A percentile compares a stretch with the other conserved stretches of the same genome.
Evolutionary conservation across 2,113 vertebrate genomes (phyloP).

Genomic region (Carollia perspicillata): DNA sequence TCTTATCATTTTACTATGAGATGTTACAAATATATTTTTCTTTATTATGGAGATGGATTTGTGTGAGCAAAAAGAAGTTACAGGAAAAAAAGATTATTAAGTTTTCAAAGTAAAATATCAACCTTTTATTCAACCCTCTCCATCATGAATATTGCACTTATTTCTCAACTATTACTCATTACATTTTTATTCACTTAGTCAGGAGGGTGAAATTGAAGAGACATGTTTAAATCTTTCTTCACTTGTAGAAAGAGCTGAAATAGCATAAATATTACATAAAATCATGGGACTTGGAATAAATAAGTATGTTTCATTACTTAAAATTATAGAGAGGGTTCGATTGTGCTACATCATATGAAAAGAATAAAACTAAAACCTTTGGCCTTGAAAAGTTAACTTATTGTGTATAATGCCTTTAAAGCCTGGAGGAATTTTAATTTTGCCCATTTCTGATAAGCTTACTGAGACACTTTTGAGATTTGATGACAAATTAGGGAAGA

Average conservation of each 20-base stretch:
- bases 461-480: not conserved
- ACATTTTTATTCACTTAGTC: not conserved
- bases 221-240: not conserved
- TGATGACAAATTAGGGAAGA: not conserved
- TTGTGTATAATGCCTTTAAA: not conserved
- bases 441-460: not conserved
- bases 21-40: not conserved
- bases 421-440: not conserved
- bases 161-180: not conserved
- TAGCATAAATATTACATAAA: not conserved
- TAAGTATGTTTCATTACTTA: not conserved
- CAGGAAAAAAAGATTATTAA: not conserved
- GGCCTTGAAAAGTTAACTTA: not conserved
- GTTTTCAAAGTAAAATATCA: not conserved
- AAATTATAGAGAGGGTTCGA: not conserved
- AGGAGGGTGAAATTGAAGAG: not conserved
- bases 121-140: constrained; percentile 7
- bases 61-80: not conserved
- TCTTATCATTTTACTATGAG: constrained; percentile 14
- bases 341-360: not conserved
- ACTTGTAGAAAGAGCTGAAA: not conserved
- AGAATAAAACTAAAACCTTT: not conserved
- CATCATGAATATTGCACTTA: not conserved
- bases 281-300: not conserved
- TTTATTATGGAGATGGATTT: not conserved